These are phyloP conservation scores for Allolobophora icterica DNA, from an alignment of 2,888 invertebrate genomes.

Conservation along the genomic window DNA sequence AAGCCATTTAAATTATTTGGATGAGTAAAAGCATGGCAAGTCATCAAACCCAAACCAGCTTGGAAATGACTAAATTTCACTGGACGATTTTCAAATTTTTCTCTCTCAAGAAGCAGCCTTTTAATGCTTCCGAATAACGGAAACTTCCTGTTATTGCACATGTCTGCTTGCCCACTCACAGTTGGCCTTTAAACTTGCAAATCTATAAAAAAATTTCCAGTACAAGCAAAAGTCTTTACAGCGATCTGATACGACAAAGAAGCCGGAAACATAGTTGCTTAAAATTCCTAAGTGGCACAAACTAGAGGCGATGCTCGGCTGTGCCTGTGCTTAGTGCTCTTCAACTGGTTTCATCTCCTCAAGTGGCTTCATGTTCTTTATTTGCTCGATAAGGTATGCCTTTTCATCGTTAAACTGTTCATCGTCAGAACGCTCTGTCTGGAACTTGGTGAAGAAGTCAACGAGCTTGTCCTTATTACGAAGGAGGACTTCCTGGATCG, in stretches of 20 bases:
- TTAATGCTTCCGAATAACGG: not conserved
- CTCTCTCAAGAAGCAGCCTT: not conserved
- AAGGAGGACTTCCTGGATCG: slow-evolving; percentile 95
- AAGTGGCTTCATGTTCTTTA: slow-evolving; percentile 81
- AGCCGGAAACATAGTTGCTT: slow-evolving; percentile 13
- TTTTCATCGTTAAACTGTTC: slow-evolving; percentile 99
- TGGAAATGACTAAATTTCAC: not conserved
- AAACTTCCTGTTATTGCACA: not conserved
- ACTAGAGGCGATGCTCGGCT: not conserved
- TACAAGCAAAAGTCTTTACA: slow-evolving; percentile 25
- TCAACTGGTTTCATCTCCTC: slow-evolving; percentile 35
- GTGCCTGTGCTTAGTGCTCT: not conserved
- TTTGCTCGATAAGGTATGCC: slow-evolving; percentile 99
- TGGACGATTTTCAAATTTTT: not conserved
- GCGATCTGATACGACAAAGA: not conserved
- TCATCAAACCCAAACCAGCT: not conserved
- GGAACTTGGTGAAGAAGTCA: slow-evolving; percentile 97
- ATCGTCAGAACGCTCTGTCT: slow-evolving; percentile 98
- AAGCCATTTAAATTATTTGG: not conserved
- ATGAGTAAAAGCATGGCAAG: not conserved
- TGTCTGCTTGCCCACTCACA: not conserved
- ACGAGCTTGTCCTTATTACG: slow-evolving; percentile 97
- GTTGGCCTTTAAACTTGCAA: not conserved
- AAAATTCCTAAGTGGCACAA: slow-evolving; percentile 19
- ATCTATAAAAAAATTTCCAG: slow-evolving; percentile 20